A percentile compares a stretch with the other conserved stretches of the same genome.
phyloP scores from a whole-genome alignment of 1,140 invertebrate species.

The Pseudomyrmex gracilis region DNA sequence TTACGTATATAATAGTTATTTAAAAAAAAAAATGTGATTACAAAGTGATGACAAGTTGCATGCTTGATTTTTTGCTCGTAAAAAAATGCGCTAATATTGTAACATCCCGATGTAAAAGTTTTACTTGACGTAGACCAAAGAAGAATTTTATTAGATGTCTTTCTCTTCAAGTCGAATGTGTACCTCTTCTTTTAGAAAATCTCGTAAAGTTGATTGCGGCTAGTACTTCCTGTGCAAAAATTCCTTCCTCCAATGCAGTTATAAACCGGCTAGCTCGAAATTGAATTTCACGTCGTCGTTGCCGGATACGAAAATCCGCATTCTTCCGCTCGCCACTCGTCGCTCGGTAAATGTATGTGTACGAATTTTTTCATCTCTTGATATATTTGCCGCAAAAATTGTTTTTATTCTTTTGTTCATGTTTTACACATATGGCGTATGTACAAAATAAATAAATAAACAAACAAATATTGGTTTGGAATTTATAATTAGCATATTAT shows the following conservation, averaged over 20 bases:
- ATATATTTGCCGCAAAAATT: slow-evolving; percentile 9
- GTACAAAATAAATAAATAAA: too few relatives aligned
- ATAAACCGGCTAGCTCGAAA: slow-evolving; percentile 73
- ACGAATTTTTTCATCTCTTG: not conserved
- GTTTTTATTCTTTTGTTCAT: not conserved
- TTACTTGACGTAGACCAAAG: not conserved
- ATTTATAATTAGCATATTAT: too few relatives aligned
- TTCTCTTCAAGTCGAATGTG: slow-evolving; percentile 19
- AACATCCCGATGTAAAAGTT: too few relatives aligned
- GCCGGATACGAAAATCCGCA: slow-evolving; percentile 55
- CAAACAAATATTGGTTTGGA: too few relatives aligned
- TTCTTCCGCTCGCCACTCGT: slow-evolving; percentile 39
- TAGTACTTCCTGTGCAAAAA: slow-evolving; percentile 64
- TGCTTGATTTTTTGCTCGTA: too few relatives aligned
- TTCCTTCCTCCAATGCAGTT: slow-evolving; percentile 58
- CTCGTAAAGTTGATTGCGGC: slow-evolving; percentile 65
- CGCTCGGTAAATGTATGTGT: not conserved
- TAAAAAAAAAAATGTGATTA: too few relatives aligned
- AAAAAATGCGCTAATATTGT: too few relatives aligned
- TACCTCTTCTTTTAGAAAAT: slow-evolving; percentile 39
- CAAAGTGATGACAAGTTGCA: too few relatives aligned
- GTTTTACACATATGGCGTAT: too few relatives aligned
- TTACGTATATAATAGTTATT: too few relatives aligned
- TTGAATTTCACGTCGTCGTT: slow-evolving; percentile 73
- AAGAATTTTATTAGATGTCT: not conserved